phyloP scores from a whole-genome alignment of 1,140 invertebrate species.

The Eulimnadia texana region DNA sequence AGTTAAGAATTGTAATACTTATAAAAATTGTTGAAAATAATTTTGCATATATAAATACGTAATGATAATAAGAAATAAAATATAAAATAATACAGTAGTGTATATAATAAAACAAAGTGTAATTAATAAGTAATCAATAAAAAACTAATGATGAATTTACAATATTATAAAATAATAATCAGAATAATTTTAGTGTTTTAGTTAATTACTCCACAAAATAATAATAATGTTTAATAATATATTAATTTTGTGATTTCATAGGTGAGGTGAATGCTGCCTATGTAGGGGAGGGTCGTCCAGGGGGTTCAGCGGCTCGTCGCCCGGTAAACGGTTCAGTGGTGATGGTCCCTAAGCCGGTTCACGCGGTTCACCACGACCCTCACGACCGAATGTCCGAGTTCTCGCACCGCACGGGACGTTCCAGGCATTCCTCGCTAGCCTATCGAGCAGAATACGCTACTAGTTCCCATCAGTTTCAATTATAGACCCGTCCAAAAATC shows the following conservation, averaged over 20 bases:
- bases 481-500: conserved; percentile 31
- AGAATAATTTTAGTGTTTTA: background rate
- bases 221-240: too few species aligned
- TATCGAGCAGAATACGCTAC: conserved; percentile 39
- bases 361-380: conserved; percentile 34
- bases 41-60: too few species aligned
- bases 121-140: too few species aligned
- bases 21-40: too few species aligned
- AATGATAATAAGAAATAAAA: too few species aligned
- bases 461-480: conserved; percentile 45
- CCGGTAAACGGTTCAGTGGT: conserved; percentile 70
- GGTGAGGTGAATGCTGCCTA: conserved; percentile 76
- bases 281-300: conserved; percentile 54
- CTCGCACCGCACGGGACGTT: conserved; percentile 44
- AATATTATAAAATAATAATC: background rate
- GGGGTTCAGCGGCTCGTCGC: conserved; percentile 50
- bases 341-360: conserved; percentile 50
- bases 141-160: too few species aligned
- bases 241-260: too few species aligned
- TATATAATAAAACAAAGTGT: too few species aligned
- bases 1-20: too few species aligned
- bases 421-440: conserved; percentile 28
- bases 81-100: too few species aligned
- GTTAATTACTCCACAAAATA: background rate
- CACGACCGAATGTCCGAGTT: conserved; percentile 50